A percentile compares a stretch with the other conserved stretches of the same genome.
Evolutionary conservation across 2,113 vertebrate genomes (phyloP).

Genomic region (Chascanopsetta lugubris): DNA sequence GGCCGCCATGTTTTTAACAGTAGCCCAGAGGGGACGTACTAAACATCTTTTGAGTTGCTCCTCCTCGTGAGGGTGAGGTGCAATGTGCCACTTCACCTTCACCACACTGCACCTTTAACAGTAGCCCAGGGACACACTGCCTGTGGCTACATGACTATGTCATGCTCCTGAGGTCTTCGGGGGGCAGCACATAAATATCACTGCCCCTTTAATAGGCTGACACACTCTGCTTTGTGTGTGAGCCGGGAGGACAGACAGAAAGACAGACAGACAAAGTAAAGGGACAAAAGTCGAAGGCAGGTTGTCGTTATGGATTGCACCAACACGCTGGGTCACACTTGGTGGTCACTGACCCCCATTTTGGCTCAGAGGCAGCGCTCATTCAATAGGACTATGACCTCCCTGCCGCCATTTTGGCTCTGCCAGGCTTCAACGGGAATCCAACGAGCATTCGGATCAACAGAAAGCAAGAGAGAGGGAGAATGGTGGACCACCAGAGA

Average conservation of each 20-base stretch:
- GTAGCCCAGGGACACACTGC: not conserved
- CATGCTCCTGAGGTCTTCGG: constrained; percentile 12
- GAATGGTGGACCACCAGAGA: not conserved
- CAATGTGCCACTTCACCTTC: too few species aligned
- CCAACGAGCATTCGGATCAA: constrained; percentile 45
- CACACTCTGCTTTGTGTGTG: constrained; percentile 10
- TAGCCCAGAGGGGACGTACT: too few species aligned
- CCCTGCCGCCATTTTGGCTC: constrained; percentile 53
- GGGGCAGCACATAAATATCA: constrained; percentile 25
- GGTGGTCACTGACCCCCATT: constrained; percentile 25
- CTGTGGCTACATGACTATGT: constrained; percentile 13
- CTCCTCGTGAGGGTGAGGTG: too few species aligned
- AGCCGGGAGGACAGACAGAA: constrained; percentile 8
- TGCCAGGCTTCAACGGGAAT: constrained; percentile 6
- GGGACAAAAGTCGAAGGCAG: not conserved
- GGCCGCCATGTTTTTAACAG: too few species aligned
- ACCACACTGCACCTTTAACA: too few species aligned
- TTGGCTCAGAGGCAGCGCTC: constrained; percentile 5
- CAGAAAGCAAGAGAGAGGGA: not conserved
- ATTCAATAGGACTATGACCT: constrained; percentile 9
- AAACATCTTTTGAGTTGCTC: too few species aligned
- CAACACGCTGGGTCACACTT: not conserved
- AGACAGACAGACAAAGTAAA: not conserved
- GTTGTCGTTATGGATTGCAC: constrained; percentile 14
- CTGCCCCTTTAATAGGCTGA: constrained; percentile 42